These are phyloP conservation scores for Hipparchia semele DNA, from an alignment of 2,888 invertebrate genomes.

Conservation along the genomic window DNA sequence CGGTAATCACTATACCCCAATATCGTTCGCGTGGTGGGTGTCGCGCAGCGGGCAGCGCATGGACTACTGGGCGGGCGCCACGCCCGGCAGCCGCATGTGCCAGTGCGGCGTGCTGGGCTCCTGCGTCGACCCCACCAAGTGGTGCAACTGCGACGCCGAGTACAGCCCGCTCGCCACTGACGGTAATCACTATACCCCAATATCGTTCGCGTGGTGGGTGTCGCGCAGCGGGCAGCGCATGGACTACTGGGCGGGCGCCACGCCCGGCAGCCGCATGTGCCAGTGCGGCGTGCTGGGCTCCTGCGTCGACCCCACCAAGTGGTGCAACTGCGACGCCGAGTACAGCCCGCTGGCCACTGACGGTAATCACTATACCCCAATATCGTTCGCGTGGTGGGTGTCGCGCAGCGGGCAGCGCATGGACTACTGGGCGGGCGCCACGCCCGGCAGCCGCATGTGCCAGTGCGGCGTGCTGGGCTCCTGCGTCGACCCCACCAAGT, in stretches of 20 bases:
- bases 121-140: conserved; percentile 92
- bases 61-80: conserved; percentile 97
- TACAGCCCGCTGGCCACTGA: conserved; percentile 48
- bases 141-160: conserved; percentile 97
- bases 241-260: conserved; percentile 97
- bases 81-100: conserved; percentile 86
- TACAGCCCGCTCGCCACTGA: conserved; percentile 48
- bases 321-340: conserved; percentile 97
- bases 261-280: conserved; percentile 86
- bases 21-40: conserved; percentile 96
- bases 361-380: background rate
- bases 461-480: conserved; percentile 94
- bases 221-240: conserved; percentile 96
- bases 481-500: conserved; percentile 92
- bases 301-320: conserved; percentile 92
- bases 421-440: conserved; percentile 97
- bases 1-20: background rate
- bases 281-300: conserved; percentile 94
- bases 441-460: conserved; percentile 86
- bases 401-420: conserved; percentile 96
- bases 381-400: conserved; percentile 97
- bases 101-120: conserved; percentile 94
- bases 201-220: conserved; percentile 97
- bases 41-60: conserved; percentile 96
- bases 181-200: background rate